Conservation (phyloP, 2,797 vertebrate species). For the Pseudochirops corinnae region DNA sequence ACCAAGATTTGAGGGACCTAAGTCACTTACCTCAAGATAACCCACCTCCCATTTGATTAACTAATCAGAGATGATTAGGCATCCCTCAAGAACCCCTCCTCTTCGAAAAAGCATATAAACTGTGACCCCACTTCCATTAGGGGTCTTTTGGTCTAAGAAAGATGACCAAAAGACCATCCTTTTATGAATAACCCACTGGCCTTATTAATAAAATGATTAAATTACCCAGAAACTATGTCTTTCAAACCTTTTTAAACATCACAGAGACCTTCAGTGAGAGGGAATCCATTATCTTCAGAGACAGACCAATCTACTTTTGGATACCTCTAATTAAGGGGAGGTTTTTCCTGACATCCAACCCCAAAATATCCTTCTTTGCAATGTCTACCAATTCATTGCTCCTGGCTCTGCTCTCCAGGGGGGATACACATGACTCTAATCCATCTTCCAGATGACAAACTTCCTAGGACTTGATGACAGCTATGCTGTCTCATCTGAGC, state of each 20-base stretch:
- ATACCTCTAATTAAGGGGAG: neutral
- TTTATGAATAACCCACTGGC: neutral
- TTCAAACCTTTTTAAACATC: neutral
- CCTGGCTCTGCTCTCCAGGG: neutral
- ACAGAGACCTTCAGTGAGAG: neutral
- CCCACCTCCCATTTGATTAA: neutral
- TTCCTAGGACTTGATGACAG: neutral
- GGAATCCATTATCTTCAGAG: neutral
- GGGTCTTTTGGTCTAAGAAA: neutral
- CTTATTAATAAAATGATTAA: neutral
- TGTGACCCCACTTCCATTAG: neutral
- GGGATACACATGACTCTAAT: neutral
- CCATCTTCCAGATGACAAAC: slow-evolving; percentile 2
- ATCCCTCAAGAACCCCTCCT: neutral
- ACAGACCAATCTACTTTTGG: neutral
- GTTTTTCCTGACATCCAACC: neutral
- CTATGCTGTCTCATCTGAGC: neutral
- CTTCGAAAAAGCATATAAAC: neutral
- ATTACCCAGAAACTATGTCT: neutral
- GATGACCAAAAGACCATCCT: neutral
- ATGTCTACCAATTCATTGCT: neutral
- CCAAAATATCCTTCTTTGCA: neutral
- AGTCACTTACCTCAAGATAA: neutral
- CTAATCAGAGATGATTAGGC: neutral
- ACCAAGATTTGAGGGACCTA: neutral